These are phyloP conservation scores for Ochropleura leucogaster DNA, from an alignment of 2,888 invertebrate genomes.

Conservation along the genomic window DNA sequence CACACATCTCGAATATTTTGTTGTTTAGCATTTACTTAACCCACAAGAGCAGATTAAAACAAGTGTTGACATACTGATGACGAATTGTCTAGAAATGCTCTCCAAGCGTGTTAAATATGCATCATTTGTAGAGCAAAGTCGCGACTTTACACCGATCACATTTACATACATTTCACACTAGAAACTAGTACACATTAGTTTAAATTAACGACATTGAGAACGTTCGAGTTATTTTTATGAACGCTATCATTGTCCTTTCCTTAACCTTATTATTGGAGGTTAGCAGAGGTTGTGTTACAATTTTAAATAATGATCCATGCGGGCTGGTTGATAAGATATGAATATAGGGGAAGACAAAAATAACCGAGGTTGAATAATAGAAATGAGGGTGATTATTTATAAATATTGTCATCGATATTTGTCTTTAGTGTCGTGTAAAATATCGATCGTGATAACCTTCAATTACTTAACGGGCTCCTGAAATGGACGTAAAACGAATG, in stretches of 20 bases:
- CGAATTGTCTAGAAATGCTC: constrained; percentile 56
- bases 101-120: constrained; percentile 54
- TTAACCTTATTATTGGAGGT: constrained; percentile 62
- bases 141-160: constrained; percentile 32
- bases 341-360: constrained; percentile 60
- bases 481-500: neutral
- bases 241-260: constrained; percentile 57
- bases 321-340: constrained; percentile 64
- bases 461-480: neutral
- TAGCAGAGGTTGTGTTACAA: constrained; percentile 35
- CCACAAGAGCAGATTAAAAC: constrained; percentile 39
- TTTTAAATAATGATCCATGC: constrained; percentile 58
- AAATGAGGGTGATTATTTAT: constrained; percentile 14
- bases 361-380: constrained; percentile 58
- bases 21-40: constrained; percentile 35
- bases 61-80: constrained; percentile 57
- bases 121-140: constrained; percentile 49
- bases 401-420: constrained; percentile 10
- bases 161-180: constrained; percentile 55
- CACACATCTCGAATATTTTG: constrained; percentile 21
- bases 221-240: constrained; percentile 49
- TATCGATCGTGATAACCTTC: constrained; percentile 3
- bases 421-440: neutral
- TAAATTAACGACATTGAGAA: constrained; percentile 44
- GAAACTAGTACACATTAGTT: constrained; percentile 36